These are phyloP conservation scores for Brachystomella parvula DNA, from an alignment of 1,140 invertebrate genomes.

Conservation along the genomic window DNA sequence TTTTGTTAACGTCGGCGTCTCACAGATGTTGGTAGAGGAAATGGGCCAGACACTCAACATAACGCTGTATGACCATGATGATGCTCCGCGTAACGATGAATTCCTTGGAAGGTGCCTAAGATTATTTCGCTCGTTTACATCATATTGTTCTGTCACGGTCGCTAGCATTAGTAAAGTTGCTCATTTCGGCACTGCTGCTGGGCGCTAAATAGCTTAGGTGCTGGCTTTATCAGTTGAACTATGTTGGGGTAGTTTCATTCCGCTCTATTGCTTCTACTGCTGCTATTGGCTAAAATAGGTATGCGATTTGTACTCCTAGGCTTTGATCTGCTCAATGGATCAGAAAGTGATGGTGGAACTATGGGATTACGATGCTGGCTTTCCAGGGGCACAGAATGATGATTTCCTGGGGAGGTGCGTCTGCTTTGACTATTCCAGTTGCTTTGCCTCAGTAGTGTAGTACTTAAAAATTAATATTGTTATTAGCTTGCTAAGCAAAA, in stretches of 20 bases:
- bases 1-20: neutral
- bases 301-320: slow-evolving; percentile 52
- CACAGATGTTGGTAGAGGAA: slow-evolving; percentile 35
- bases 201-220: too few relatives aligned
- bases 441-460: too few relatives aligned
- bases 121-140: too few relatives aligned
- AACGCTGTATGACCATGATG: slow-evolving; percentile 36
- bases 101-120: slow-evolving; percentile 44
- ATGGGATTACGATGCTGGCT: slow-evolving; percentile 76
- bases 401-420: slow-evolving; percentile 69
- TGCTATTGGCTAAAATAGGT: too few relatives aligned
- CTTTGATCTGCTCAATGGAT: slow-evolving; percentile 60
- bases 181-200: too few relatives aligned
- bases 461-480: too few relatives aligned
- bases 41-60: slow-evolving; percentile 35
- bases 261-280: too few relatives aligned
- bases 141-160: too few relatives aligned
- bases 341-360: slow-evolving; percentile 62
- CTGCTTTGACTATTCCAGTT: slow-evolving; percentile 10
- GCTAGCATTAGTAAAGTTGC: too few relatives aligned
- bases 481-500: too few relatives aligned
- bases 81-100: slow-evolving; percentile 40
- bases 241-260: too few relatives aligned
- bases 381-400: slow-evolving; percentile 67
- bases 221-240: too few relatives aligned